Base-by-base conservation (phyloP, 2,888 invertebrate genomes). In the Hirtodrosophila confusa region DNA sequence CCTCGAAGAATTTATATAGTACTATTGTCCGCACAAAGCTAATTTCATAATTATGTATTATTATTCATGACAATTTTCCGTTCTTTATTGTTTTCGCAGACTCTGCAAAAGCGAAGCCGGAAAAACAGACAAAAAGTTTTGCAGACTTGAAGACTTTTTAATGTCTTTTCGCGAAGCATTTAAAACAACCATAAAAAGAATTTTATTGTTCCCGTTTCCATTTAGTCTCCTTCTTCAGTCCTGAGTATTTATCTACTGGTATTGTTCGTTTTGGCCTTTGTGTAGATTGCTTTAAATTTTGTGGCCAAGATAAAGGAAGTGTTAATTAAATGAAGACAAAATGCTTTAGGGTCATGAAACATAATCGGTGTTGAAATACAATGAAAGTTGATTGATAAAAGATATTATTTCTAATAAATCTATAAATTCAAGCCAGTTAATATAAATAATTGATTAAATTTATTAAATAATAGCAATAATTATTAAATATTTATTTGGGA, bases 181-280 rank as follows among this genome's bases (percentile, higher is more conserved):
- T 74, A 79, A 85, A 69, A 69, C 60, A 75, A 27, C 67, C 70
- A 78, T 83, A 78, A 84, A 85, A 80, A 73, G 62, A 73, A 64
- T 78, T 82, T 72, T 70, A 75, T 82, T 82, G 79, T 78, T 78
- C 66, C 56, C 60, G 44, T 45, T 56, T 39, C 33, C 44, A 66
- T 72, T 60, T 51, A 51, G 44, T 48, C 44, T 45, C 61, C 55
- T 29, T 36, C 24, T 47, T 53, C 17, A 37, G 53, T 43, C 56
- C 10, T 12, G 50, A 51, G 70, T 23, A 53, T 64, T 39, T 29
- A 33, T 11, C 2, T 24, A 23, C 29, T 36, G 24, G 27, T 47
- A 11, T 48, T 48, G 9, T 17, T 33, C 31, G 10, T 24, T 17
- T 31, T 35, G 11, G 7, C 36, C 27, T 33, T 10, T 40, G 47